These are phyloP conservation scores for Diplolepis rosae DNA, from an alignment of 2,888 invertebrate species.

Conservation along the genomic window DNA sequence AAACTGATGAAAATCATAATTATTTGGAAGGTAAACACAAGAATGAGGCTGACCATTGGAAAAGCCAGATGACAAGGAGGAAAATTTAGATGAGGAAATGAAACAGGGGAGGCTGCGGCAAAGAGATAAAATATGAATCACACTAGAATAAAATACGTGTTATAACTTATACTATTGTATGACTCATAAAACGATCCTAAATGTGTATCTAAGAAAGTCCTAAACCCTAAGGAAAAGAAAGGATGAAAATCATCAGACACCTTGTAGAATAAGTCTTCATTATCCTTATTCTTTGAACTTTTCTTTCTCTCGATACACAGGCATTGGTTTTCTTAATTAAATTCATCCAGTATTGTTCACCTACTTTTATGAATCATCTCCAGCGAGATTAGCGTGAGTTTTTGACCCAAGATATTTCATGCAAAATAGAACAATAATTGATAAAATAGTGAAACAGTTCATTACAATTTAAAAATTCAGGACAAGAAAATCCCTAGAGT, in stretches of 20 bases:
- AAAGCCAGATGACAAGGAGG: constrained; percentile 14
- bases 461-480: background rate
- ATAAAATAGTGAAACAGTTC: background rate
- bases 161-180: background rate
- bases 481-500: background rate
- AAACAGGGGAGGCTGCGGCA: constrained; percentile 9
- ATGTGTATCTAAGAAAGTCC: background rate
- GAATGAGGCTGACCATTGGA: background rate
- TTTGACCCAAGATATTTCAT: too few species aligned
- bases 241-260: background rate
- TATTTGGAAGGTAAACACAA: background rate
- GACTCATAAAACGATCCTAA: constrained; percentile 17
- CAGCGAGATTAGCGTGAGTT: too few species aligned
- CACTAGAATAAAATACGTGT: background rate
- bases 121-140: constrained; percentile 1
- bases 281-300: background rate
- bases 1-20: background rate
- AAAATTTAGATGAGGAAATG: constrained; percentile 21
- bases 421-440: background rate
- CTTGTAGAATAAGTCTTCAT: background rate
- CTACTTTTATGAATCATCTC: too few species aligned
- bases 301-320: background rate
- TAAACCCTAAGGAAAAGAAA: background rate
- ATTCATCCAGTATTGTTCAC: background rate
- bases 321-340: too few species aligned